Evolutionary conservation across 1,140 invertebrate genomes (phyloP).

Genomic region (Centruroides sculpturatus): DNA sequence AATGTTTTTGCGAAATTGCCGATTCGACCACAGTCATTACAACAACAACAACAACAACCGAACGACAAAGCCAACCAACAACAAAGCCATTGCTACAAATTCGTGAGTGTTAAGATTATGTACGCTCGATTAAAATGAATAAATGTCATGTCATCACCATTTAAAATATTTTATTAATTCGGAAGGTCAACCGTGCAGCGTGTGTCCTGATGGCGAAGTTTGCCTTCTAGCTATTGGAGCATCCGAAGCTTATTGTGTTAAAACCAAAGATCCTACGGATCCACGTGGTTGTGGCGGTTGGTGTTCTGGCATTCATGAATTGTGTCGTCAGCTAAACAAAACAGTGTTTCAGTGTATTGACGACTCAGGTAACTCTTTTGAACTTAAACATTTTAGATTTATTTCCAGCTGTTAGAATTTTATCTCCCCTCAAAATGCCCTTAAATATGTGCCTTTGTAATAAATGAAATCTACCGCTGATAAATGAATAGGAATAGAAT

Average conservation of each 20-base stretch:
- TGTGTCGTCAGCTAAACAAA: conserved; percentile 48
- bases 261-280: conserved; percentile 41
- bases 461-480: too few relatives aligned
- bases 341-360: conserved; percentile 35
- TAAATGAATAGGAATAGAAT: too few relatives aligned
- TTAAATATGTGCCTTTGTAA: too few relatives aligned
- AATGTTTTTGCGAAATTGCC: neutral
- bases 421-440: too few relatives aligned
- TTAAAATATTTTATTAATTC: too few relatives aligned
- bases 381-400: too few relatives aligned
- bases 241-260: conserved; percentile 43
- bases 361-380: conserved; percentile 8
- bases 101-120: too few relatives aligned
- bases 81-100: neutral
- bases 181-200: conserved; percentile 7
- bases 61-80: neutral
- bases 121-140: too few relatives aligned
- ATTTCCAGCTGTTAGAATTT: too few relatives aligned
- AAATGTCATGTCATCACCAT: too few relatives aligned
- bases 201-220: conserved; percentile 32
- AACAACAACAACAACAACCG: neutral
- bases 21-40: too few relatives aligned
- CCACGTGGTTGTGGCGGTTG: conserved; percentile 57
- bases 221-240: conserved; percentile 45
- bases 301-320: conserved; percentile 49